Evolutionary conservation across 2,888 invertebrate genomes (phyloP).

Genomic region (Cylindroiulus punctatus): DNA sequence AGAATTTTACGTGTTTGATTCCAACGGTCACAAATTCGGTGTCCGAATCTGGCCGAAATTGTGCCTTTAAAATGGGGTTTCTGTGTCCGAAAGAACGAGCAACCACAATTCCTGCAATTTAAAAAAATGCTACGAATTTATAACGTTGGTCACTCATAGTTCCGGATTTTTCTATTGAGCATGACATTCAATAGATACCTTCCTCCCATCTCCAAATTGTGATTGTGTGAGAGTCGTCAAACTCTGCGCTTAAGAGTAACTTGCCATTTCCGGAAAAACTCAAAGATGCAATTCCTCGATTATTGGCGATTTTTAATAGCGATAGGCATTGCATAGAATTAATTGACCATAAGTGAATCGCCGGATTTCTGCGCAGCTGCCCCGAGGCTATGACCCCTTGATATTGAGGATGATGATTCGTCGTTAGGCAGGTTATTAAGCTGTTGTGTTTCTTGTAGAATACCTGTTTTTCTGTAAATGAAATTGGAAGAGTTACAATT

Average conservation of each 20-base stretch:
- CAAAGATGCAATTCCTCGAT: slow-evolving; percentile 64
- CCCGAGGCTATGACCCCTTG: slow-evolving; percentile 65
- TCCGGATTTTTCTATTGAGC: neutral
- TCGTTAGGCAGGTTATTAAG: slow-evolving; percentile 78
- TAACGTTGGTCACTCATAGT: no score
- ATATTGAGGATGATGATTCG: slow-evolving; percentile 63
- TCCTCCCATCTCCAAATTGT: slow-evolving; percentile 68
- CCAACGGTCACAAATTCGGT: slow-evolving; percentile 67
- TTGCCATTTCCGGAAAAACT: slow-evolving; percentile 65
- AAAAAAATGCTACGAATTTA: neutral
- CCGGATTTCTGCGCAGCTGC: slow-evolving; percentile 66
- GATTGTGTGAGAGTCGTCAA: slow-evolving; percentile 67
- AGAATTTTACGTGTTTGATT: slow-evolving; percentile 68
- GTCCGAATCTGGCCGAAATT: slow-evolving; percentile 63
- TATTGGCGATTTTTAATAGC: slow-evolving; percentile 66
- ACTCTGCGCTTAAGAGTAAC: slow-evolving; percentile 66
- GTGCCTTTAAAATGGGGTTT: slow-evolving; percentile 50
- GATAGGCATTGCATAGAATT: slow-evolving; percentile 64
- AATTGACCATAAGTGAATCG: slow-evolving; percentile 67
- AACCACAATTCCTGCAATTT: neutral
- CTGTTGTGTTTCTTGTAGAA: slow-evolving; percentile 85
- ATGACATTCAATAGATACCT: slow-evolving; percentile 60
- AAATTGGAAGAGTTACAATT: no score
- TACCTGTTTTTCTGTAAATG: slow-evolving; percentile 72
- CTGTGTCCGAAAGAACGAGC: slow-evolving; percentile 29